Percentiles rank a stretch among this genome's conserved stretches.
phyloP scores from a whole-genome alignment of 2,113 vertebrate genomes.

The Vidua macroura region DNA sequence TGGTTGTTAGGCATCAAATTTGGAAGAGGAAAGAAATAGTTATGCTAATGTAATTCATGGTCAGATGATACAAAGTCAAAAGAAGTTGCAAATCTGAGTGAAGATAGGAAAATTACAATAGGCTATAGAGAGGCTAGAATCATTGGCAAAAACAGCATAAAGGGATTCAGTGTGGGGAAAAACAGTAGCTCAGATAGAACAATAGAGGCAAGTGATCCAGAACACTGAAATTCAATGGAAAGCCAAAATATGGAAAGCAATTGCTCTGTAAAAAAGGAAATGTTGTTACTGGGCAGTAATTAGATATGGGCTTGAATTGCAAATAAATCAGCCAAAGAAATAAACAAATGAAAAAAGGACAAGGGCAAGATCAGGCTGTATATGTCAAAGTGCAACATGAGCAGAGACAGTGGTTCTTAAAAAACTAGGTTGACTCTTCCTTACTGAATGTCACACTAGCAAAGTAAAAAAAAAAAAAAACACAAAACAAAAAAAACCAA shows the following conservation, averaged over 20 bases:
- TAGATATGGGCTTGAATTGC: constrained; percentile 58
- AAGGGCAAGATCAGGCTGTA: neutral
- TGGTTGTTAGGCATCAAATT: constrained; percentile 29
- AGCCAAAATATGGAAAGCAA: constrained; percentile 64
- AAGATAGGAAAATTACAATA: constrained; percentile 58
- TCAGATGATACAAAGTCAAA: constrained; percentile 58
- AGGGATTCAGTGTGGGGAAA: constrained; percentile 45
- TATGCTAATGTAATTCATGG: constrained; percentile 57
- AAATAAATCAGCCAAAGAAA: constrained; percentile 34
- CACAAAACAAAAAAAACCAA: no score
- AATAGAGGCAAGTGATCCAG: constrained; percentile 62
- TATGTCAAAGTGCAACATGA: neutral
- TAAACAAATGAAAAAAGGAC: neutral
- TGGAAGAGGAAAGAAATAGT: constrained; percentile 40
- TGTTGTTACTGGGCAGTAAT: constrained; percentile 58
- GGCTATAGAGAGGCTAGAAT: constrained; percentile 24
- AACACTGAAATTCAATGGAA: constrained; percentile 63
- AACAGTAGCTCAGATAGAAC: constrained; percentile 50
- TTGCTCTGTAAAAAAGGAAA: constrained; percentile 50
- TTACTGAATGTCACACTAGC: neutral
- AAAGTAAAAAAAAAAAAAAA: neutral
- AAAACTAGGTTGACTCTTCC: neutral
- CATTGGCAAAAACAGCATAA: constrained; percentile 20
- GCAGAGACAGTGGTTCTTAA: neutral
- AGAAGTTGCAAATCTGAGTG: constrained; percentile 56